A percentile compares a stretch with the other conserved stretches of the same genome.
These are phyloP conservation scores for Acromyrmex heyeri DNA, from an alignment of 1,140 invertebrate species.

Conservation along the genomic window DNA sequence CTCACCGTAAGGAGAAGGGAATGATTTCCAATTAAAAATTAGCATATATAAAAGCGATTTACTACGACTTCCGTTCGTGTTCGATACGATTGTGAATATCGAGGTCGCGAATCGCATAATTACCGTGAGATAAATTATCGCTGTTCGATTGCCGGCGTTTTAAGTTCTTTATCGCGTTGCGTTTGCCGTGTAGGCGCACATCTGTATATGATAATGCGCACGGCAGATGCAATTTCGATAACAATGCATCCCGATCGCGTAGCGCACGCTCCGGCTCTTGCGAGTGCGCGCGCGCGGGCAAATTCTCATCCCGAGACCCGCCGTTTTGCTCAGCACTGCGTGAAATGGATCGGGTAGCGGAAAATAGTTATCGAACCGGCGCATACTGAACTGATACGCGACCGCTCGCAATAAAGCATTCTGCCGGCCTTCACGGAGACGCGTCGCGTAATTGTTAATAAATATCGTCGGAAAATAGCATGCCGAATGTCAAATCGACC, in stretches of 20 bases:
- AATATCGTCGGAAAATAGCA: not conserved
- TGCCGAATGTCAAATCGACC: not conserved
- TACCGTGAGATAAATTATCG: slow-evolving; percentile 27
- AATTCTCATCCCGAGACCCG: slow-evolving; percentile 61
- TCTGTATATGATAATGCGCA: slow-evolving; percentile 52
- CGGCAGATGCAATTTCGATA: slow-evolving; percentile 61
- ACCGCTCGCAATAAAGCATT: slow-evolving; percentile 45
- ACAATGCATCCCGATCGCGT: slow-evolving; percentile 43
- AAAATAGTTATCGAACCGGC: slow-evolving; percentile 69
- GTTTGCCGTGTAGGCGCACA: not conserved
- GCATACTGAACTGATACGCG: slow-evolving; percentile 47
- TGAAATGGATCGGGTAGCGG: slow-evolving; percentile 72
- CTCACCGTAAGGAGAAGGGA: not conserved
- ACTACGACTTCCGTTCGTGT: not conserved
- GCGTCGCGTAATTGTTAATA: slow-evolving; percentile 36
- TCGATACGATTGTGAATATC: not conserved
- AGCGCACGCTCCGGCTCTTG: slow-evolving; percentile 56
- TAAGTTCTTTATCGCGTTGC: slow-evolving; percentile 11
- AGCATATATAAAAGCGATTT: not conserved
- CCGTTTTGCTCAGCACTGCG: slow-evolving; percentile 65
- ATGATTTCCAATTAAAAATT: not conserved
- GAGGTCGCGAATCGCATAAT: not conserved
- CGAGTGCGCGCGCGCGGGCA: slow-evolving; percentile 39
- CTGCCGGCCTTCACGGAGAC: slow-evolving; percentile 21
- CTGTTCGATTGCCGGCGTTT: slow-evolving; percentile 9